Conservation (phyloP, 2,797 vertebrate genomes). For the Aulostomus chinensis region DNA sequence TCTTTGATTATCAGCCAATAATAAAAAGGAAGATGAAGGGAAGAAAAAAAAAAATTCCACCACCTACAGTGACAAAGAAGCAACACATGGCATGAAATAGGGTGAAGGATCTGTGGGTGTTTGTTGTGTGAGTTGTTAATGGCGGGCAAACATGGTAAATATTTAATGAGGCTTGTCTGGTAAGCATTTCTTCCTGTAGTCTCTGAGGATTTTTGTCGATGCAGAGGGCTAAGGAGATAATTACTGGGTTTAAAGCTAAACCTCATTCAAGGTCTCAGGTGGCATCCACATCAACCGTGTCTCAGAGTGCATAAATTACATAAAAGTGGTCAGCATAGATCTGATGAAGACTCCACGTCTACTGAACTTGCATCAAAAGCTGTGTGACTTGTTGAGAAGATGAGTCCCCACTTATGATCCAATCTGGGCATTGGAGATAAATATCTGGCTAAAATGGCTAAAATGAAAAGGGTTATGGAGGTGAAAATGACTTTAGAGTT, state of each 20-base stretch:
- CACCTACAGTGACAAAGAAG: slow-evolving; percentile 13
- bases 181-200: slow-evolving; percentile 56
- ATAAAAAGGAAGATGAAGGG: slow-evolving; percentile 9
- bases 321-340: slow-evolving; percentile 16
- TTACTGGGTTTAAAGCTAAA: slow-evolving; percentile 61
- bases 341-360: slow-evolving; percentile 14
- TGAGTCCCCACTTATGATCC: too few relatives aligned
- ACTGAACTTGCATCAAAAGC: not conserved
- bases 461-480: too few relatives aligned
- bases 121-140: slow-evolving; percentile 68
- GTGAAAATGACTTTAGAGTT: too few relatives aligned
- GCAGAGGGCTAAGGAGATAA: slow-evolving; percentile 68
- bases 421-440: too few relatives aligned
- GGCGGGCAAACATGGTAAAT: slow-evolving; percentile 73
- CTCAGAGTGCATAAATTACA: slow-evolving; percentile 16
- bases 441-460: too few relatives aligned
- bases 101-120: slow-evolving; percentile 52
- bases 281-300: slow-evolving; percentile 23
- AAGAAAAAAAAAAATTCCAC: slow-evolving; percentile 2
- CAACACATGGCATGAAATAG: slow-evolving; percentile 21
- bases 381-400: not conserved
- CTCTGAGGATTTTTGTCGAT: slow-evolving; percentile 59
- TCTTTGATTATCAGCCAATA: slow-evolving; percentile 58
- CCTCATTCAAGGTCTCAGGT: slow-evolving; percentile 58
- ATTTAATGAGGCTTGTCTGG: slow-evolving; percentile 72